Evolutionary conservation across 2,797 vertebrate species (phyloP), one percentile per base, ranked within the genome.

Genomic region (Danionella dracula): DNA sequence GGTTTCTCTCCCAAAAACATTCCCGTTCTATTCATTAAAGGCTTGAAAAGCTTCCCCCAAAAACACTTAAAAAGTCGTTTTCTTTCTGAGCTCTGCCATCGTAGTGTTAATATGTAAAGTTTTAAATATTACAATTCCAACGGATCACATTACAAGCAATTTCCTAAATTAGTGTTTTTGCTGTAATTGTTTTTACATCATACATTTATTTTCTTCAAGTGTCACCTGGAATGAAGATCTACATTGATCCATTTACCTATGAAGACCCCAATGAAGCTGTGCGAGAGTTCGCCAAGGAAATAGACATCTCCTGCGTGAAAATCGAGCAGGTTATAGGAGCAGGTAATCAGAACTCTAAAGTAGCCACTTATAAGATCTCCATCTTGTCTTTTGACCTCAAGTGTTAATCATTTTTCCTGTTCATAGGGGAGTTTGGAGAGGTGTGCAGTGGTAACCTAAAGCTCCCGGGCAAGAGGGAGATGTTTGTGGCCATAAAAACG

Each of bases 201-300:
- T n/a, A n/a, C n/a, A n/a, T n/a, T n/a, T n/a, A n/a, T n/a, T n/a
- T n/a, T n/a, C n/a, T n/a, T n/a, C n/a, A 91, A 99, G 97, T 98
- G 93, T 96, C 97, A 80, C 97, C 97, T 79, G 97, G 97, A 85
- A 99, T 99, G 97, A 99, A 99, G 90, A 99, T 99, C 72, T 99
- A 99, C 77, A 99, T 99, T 0, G 97, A 99, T 80, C 97, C 97
- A 0, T 99, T 99, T 87, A 99, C 97, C 58, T 99, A 99, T 0
- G 97, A 99, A 82, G 97, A 99, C 76, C 97, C 96, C 76, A 99
- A 99, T 0, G 97, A 99, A 76, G 96, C 97, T 0, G 95, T 99
- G 74, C 84, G 96, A 77, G 97, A 99, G 82, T 99, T 99, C 73
- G 97, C 97, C 65, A 98, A 98, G 85, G 97, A 99, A 87, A 99